Evolutionary conservation across 2,888 invertebrate genomes (phyloP), one percentile per base, ranked within the genome.

Genomic region (Eilema depressum): DNA sequence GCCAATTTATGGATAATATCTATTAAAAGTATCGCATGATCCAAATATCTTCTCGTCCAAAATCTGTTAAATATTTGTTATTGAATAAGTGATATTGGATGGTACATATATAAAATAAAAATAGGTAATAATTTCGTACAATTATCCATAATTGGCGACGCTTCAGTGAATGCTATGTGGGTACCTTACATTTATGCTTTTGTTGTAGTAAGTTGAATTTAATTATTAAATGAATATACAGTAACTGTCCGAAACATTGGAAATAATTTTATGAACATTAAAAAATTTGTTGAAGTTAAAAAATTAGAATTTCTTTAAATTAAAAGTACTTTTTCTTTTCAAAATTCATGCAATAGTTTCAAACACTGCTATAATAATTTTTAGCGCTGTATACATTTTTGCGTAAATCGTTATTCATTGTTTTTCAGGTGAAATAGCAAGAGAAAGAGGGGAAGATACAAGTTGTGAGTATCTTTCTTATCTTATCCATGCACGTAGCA

Each of bases 401-500:
- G 69, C 72, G 56, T 79, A 79, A 73, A 84, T 78, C 69, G 5
- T 75, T 68, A 75, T 68, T 81, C 78, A 82, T 87, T 89, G 78
- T 79, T 85, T 96, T 96, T 81, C 96, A 97, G 97, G 97, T 96
- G 97, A 97, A 94, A 96, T 97, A 88, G 97, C 97, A 84, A 96
- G 97, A 89, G 96, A 97, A 92, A 96, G 97, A 89, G 97, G 97
- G 85, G 97, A 97, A 91, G 97, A 97, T 89, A 96, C 96, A 84
- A 97, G 96, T 93, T 96, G 97, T 97, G 96, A 97, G 97, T 97
- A 93, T 80, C 28, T 17, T 30, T 20, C 62, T 60, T 25, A 37
- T 57, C 4, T 56, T 68, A 12, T 61, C n/a, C 30, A 60, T n/a
- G n/a, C 53, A 53, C 53, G 2, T 53, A 53, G 53, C n/a, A n/a